A percentile compares a stretch with the other conserved stretches of the same genome.
phyloP scores from a whole-genome alignment of 1,140 invertebrate genomes.

The Coptotermes formosanus region DNA sequence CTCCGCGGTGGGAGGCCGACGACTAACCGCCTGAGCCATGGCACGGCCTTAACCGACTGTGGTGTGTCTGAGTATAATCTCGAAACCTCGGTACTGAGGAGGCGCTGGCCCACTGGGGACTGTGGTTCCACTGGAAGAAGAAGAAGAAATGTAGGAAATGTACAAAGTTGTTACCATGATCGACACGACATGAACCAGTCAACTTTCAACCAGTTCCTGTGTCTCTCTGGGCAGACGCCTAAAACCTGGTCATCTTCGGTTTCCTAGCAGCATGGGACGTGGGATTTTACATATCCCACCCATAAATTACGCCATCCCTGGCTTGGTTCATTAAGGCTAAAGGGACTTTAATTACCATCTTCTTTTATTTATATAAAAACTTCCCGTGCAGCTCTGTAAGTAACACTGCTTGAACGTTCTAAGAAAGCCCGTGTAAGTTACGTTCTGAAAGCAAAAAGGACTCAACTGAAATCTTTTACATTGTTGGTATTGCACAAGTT shows the following conservation, averaged over 20 bases:
- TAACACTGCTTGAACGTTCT: constrained; percentile 15
- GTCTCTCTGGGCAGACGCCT: too few relatives aligned
- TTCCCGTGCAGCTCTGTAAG: not conserved
- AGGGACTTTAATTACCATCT: not conserved
- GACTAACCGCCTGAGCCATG: too few relatives aligned
- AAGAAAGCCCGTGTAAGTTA: not conserved
- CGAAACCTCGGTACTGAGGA: too few relatives aligned
- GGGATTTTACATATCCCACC: constrained; percentile 3
- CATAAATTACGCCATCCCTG: constrained; percentile 4
- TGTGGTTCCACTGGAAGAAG: too few relatives aligned
- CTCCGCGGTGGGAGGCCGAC: too few relatives aligned
- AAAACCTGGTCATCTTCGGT: not conserved
- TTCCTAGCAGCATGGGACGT: not conserved
- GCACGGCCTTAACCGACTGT: too few relatives aligned
- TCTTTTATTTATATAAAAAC: not conserved
- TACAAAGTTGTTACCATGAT: too few relatives aligned
- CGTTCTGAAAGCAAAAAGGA: not conserved
- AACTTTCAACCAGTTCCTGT: too few relatives aligned
- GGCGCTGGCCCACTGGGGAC: too few relatives aligned
- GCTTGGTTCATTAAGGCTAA: constrained; percentile 10
- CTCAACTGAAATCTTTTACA: not conserved
- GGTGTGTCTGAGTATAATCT: too few relatives aligned
- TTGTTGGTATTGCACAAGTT: not conserved
- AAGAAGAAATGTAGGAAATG: too few relatives aligned
- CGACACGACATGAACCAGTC: too few relatives aligned